Base-by-base conservation (phyloP, 2,888 invertebrate genomes). In the Drosophila hawaiiensis region DNA sequence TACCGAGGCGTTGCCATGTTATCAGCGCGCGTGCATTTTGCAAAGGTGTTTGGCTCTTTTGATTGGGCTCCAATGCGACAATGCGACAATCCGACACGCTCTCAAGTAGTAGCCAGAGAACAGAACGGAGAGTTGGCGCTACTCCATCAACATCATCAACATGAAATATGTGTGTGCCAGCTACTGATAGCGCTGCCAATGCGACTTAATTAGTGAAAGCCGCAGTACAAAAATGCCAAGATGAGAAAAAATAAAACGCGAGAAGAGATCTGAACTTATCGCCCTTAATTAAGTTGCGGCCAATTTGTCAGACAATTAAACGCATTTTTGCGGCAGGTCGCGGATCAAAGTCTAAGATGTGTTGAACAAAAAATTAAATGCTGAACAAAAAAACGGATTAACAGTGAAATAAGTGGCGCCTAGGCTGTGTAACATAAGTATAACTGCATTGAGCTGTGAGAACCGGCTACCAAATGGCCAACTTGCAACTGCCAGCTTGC, bases 1-100 rank as follows among this genome's bases (percentile, higher is more conserved):
- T 43, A 9, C 63, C 53, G 61, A 65, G 68, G 78, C 62, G 73
- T 66, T 56, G 64, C 37, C 35, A 31, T 47, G 86, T 86, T 91
- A 91, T 91, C 91, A 90, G 88, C 73, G 85, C 80, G 89, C 83
- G 89, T 92, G 92, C 88, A 89, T 92, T 91, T 89, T 88, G 91
- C 88, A 91, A 91, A 91, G 91, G 91, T 91, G 91, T 91, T 91
- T 92, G 81, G 59, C 85, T 80, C 84, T 86, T 84, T 82, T 83
- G 88, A 83, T 88, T 84, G 85, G 74, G 77, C 41, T 35, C 47
- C 55, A 19, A 31, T 47, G 47, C 64, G 60, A 37, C 75, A 37
- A 55, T 63, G n/a, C 39, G 54, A 80, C 75, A 37, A 55, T 63
- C 16, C 35, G 58, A 81, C 75, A 81, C 70, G 76, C 61, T 80